Conservation (phyloP, 2,888 invertebrate species). For the Macaria liturata region DNA sequence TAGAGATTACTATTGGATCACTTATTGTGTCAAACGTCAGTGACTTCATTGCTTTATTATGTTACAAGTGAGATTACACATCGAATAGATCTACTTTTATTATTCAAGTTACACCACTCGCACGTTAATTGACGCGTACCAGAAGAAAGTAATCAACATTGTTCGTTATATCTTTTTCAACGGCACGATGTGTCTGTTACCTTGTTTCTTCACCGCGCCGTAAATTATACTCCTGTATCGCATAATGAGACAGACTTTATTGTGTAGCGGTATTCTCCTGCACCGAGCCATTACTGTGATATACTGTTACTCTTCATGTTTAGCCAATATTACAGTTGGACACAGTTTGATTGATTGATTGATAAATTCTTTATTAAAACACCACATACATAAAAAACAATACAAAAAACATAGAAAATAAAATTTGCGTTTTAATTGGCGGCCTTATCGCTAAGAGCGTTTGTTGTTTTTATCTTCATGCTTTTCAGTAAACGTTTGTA, state of each 20-base stretch:
- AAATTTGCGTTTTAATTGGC: too few species aligned
- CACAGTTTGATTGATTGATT: too few species aligned
- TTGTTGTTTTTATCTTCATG: conserved; percentile 3
- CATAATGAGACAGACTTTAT: conserved; percentile 15
- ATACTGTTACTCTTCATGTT: not conserved
- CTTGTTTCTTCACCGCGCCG: not conserved
- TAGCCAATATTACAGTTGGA: not conserved
- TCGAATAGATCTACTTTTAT: too few species aligned
- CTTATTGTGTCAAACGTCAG: too few species aligned
- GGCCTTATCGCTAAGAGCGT: too few species aligned
- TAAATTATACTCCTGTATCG: conserved; percentile 15
- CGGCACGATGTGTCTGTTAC: too few species aligned
- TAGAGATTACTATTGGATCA: too few species aligned
- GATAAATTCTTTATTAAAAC: too few species aligned
- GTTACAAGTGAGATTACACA: too few species aligned
- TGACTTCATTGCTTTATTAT: too few species aligned
- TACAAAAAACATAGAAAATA: too few species aligned
- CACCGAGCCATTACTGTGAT: conserved; percentile 11
- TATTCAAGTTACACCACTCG: not conserved
- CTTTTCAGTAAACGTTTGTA: conserved; percentile 1
- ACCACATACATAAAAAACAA: too few species aligned
- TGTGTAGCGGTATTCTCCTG: conserved; percentile 17
- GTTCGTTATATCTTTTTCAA: not conserved
- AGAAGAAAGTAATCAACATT: conserved; percentile 9
- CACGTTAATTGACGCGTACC: conserved; percentile 1